Evolutionary conservation across 2,888 invertebrate species (phyloP).

Genomic region (Cenopis cana): DNA sequence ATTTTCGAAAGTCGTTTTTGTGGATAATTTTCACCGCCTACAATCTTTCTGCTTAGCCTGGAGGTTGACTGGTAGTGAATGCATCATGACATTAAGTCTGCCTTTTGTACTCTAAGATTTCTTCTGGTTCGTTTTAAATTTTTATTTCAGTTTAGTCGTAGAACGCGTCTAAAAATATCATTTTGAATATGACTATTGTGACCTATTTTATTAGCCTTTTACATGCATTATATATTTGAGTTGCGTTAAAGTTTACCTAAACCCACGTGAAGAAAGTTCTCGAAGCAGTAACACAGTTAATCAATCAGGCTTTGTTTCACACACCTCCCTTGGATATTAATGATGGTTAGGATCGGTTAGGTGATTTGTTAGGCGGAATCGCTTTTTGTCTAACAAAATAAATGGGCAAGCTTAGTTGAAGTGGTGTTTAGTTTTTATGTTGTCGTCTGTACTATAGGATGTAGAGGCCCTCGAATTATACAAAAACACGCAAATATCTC

Average conservation of each 20-base stretch:
- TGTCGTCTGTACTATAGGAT: background rate
- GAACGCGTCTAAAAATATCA: background rate
- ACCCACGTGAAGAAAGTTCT: conserved; percentile 19
- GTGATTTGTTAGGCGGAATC: conserved; percentile 42
- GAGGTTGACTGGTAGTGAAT: no score
- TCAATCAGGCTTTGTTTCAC: conserved; percentile 43
- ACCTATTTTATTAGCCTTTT: no score
- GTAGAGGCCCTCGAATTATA: no score
- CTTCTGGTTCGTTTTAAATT: background rate
- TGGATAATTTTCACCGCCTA: no score
- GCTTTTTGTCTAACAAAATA: conserved; percentile 40
- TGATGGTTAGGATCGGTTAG: conserved; percentile 35
- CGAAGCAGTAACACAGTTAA: conserved; percentile 34
- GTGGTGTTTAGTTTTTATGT: conserved; percentile 14
- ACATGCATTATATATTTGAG: conserved; percentile 1
- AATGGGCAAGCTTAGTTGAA: conserved; percentile 23
- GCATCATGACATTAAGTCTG: no score
- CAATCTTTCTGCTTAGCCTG: no score
- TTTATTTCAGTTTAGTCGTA: background rate
- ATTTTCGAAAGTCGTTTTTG: no score
- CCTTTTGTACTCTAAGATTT: no score
- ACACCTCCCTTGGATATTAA: conserved; percentile 40
- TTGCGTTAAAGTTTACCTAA: conserved; percentile 5
- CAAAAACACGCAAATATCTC: no score
- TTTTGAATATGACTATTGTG: background rate